Conservation (phyloP, 2,113 vertebrate genomes). For the Eurystomus gularis region DNA sequence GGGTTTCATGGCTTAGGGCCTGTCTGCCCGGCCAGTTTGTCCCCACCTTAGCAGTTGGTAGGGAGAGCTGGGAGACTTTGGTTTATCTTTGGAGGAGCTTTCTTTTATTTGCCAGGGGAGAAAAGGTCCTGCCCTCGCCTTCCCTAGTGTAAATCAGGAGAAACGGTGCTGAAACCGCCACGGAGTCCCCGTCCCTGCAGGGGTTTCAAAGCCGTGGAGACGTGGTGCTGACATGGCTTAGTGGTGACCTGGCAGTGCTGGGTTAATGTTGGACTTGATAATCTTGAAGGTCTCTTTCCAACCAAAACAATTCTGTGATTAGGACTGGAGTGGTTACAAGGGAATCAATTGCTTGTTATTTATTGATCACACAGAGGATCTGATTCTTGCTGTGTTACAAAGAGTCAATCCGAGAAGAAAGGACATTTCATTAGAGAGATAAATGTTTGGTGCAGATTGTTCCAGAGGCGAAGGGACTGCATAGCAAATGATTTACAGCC, state of each 20-base stretch:
- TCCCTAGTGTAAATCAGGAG: not conserved
- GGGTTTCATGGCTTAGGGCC: not conserved
- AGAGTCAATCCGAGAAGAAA: not conserved
- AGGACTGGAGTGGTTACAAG: not conserved
- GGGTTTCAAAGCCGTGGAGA: too few species aligned
- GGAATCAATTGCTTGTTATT: not conserved
- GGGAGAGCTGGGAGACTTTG: not conserved
- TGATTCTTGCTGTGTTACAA: not conserved
- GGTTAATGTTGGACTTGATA: too few species aligned
- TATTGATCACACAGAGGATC: not conserved
- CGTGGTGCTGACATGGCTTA: too few species aligned
- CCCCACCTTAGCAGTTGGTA: too few species aligned
- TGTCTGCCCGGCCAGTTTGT: too few species aligned
- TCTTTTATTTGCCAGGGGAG: not conserved
- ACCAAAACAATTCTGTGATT: not conserved
- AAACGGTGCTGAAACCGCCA: not conserved
- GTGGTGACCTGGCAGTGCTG: too few species aligned
- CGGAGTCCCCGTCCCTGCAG: too few species aligned
- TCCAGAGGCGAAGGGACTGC: not conserved
- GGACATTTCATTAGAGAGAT: slow-evolving; percentile 10
- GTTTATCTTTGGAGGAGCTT: not conserved
- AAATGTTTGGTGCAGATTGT: not conserved
- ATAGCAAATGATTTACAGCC: not conserved
- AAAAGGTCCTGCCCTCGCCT: not conserved
- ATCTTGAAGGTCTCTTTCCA: too few species aligned